Evolutionary conservation across 2,888 invertebrate genomes (phyloP), one percentile per base, ranked within the genome.

Genomic region (Physocephala rufipes): DNA sequence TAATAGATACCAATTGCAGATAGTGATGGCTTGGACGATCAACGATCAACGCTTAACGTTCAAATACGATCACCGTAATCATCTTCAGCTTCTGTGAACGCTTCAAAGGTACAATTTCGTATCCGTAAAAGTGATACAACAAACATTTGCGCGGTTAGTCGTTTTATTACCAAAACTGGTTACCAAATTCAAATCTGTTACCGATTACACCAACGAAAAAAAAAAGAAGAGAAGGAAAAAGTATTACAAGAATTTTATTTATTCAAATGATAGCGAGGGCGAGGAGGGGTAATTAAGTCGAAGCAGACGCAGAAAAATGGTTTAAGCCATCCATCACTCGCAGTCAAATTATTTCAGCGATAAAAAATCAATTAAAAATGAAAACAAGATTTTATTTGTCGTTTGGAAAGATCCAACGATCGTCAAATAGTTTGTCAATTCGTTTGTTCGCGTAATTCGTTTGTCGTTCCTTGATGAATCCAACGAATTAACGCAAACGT

Each of bases 271-370:
- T 30, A 19, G 47, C 36, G 36, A 7, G 36, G 36, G 36, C 5
- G 36, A 9, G 36, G 36, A 9, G 36, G 36, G 36, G 36, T 4
- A 7, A 9, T 9, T 4, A 9, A 4, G 36, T 53, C 15, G 66
- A 21, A 15, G 36, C 36, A 24, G 45, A 28, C 16, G 49, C 47
- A n/a, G 28, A 24, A 3, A 28, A 30, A n/a, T 51, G 68, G 62
- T 51, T 68, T 68, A 68, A 68, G 47, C 61, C 36, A 68, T 68
- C 68, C 62, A 68, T 68, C 68, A 68, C 43, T n/a, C n/a, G 30
- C 30, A 62, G 68, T 68, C 68, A 68, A 68, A 45, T 66, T 21
- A 15, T 24, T 47, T 16, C 28, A 19, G 45, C 28, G 61, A 47
- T 21, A 59, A 49, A 59, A 68, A 68, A 61, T 68, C 67, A 68